Evolutionary conservation across 2,888 invertebrate genomes (phyloP).

Genomic region (Erynnis tages): DNA sequence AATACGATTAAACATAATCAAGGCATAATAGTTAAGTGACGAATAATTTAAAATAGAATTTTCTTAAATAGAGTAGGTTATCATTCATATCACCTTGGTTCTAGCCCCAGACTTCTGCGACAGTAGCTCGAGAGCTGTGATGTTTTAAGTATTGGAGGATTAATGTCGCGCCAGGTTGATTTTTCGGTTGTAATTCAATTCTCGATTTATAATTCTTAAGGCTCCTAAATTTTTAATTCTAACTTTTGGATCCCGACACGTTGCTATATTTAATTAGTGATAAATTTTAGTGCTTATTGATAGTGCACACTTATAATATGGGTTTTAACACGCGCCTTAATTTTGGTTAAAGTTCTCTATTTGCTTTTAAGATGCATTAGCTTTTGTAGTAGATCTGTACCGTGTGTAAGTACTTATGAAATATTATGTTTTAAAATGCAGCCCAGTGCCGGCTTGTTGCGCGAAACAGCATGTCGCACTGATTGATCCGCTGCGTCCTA

Average conservation of each 20-base stretch:
- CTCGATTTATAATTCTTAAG: constrained; percentile 56
- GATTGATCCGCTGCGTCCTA: constrained; percentile 39
- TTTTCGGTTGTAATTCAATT: constrained; percentile 24
- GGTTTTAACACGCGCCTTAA: constrained; percentile 36
- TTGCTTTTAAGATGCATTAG: constrained; percentile 73
- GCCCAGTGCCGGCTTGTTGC: constrained; percentile 41
- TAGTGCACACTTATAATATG: constrained; percentile 30
- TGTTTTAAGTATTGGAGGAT: constrained; percentile 62
- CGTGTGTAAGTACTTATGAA: constrained; percentile 78
- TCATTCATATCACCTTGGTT: constrained; percentile 64
- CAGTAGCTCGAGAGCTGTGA: constrained; percentile 74
- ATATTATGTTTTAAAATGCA: constrained; percentile 53
- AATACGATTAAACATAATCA: constrained; percentile 31
- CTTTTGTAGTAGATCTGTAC: constrained; percentile 79
- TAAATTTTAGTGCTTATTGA: constrained; percentile 33
- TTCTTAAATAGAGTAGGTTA: constrained; percentile 52
- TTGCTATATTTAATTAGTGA: constrained; percentile 30
- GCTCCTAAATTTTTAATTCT: constrained; percentile 44
- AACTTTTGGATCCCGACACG: constrained; percentile 30
- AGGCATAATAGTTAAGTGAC: constrained; percentile 36
- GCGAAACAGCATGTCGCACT: constrained; percentile 33
- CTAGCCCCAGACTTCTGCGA: constrained; percentile 45
- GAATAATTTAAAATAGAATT: constrained; percentile 33
- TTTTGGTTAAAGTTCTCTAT: constrained; percentile 67
- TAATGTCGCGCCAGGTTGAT: constrained; percentile 51